Base-by-base conservation (phyloP, 1,140 invertebrate genomes). In the Scaptomyza hsui region DNA sequence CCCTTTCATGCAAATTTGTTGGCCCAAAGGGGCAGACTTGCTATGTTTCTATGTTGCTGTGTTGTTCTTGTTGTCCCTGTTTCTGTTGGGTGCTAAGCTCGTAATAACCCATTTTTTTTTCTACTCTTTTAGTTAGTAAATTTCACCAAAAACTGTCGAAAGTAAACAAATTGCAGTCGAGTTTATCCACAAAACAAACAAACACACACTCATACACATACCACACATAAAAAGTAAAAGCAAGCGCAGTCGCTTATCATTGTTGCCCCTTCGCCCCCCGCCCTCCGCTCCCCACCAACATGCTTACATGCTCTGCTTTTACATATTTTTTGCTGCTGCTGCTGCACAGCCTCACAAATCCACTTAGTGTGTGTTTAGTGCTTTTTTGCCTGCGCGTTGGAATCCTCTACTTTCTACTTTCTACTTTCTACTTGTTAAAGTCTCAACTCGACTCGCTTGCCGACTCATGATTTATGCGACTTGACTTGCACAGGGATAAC, bases 91-190 rank as follows among this genome's bases (percentile, higher is more conserved):
- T 37, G 41, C 72, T 86, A 79, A 89, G 81, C 88, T 80, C 49
- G 70, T 86, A 85, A 85, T 89, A 89, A 89, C 72, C 81, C 75
- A 70, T 79, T 78, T 68, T 75, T 81, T 51, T 19, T 49, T 18
- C 2, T 18, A 6, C 1, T 29, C 26, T 29, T 29, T 29, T 29
- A 29, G 16, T 78, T 60, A 60, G 69, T 74, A 78, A 80, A 86
- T 86, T 79, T 78, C 65, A 37, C 65, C 56, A 61, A 86, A 88
- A 89, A 70, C 42, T 81, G 86, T 89, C 86, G 86, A 89, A 89
- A 88, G 88, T 89, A 89, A 89, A 89, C 86, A 89, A 89, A 89
- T 89, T 89, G 88, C 82, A 88, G 73, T 73, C 60, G 81, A 85
- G 77, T 81, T 90, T 81, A 89, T 85, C 60, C 81, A 62, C 68